phyloP scores from a whole-genome alignment of 92 coral and sea anemone species.

The Muricea muricata region DNA sequence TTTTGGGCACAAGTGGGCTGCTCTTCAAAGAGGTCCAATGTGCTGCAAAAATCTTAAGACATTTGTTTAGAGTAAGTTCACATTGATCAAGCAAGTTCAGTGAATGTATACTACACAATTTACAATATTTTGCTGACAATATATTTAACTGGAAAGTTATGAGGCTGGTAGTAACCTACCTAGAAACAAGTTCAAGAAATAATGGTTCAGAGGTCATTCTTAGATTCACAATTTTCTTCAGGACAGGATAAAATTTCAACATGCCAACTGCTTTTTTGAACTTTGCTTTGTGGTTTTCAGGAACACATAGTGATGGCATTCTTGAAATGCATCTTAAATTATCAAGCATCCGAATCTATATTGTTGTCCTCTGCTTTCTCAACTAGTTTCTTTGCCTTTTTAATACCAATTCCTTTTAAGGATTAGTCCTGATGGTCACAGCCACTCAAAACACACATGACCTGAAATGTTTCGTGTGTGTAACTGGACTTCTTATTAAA shows the following conservation, averaged over 20 bases:
- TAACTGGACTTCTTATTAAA: slow-evolving; percentile 1
- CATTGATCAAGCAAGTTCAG: no score
- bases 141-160: background rate
- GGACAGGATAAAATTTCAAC: background rate
- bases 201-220: background rate
- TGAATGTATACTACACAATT: background rate
- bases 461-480: background rate
- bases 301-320: background rate
- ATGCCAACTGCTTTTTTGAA: background rate
- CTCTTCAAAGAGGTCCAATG: slow-evolving; percentile 55
- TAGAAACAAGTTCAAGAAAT: background rate
- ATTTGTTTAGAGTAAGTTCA: no score
- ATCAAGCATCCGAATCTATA: background rate
- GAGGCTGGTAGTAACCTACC: background rate
- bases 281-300: background rate
- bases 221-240: background rate
- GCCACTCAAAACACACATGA: slow-evolving; percentile 17
- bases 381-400: slow-evolving; percentile 1
- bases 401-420: slow-evolving; percentile 7
- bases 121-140: background rate
- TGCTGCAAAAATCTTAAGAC: no score
- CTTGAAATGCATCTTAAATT: background rate
- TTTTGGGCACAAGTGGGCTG: slow-evolving; percentile 62
- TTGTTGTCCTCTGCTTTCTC: slow-evolving; percentile 1
- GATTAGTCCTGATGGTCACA: background rate